Evolutionary conservation across 1,140 invertebrate species (phyloP).

Genomic region (Gonioctena quinquepunctata): DNA sequence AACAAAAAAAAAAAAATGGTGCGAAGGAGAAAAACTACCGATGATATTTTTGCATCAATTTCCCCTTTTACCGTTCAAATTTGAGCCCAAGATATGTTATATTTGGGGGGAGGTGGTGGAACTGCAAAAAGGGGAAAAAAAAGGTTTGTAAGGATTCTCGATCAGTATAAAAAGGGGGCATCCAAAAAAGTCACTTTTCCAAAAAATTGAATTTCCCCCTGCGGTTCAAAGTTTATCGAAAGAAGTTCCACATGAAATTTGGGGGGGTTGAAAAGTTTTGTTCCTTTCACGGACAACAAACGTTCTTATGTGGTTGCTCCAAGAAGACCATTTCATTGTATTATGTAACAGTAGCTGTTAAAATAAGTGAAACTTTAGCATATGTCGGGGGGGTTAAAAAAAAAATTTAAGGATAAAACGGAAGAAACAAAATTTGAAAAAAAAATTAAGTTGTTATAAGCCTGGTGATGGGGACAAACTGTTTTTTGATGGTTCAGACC

Average conservation of each 20-base stretch:
- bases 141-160: slow-evolving; percentile 78
- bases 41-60: slow-evolving; percentile 78
- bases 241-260: slow-evolving; percentile 89
- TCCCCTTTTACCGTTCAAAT: slow-evolving; percentile 89
- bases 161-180: slow-evolving; percentile 2
- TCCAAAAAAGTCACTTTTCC: slow-evolving; percentile 36
- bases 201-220: slow-evolving; percentile 90
- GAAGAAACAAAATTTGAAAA: slow-evolving; percentile 60
- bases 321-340: slow-evolving; percentile 81
- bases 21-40: slow-evolving; percentile 57
- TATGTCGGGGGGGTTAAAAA: no score
- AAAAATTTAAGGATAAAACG: slow-evolving; percentile 37
- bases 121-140: slow-evolving; percentile 96
- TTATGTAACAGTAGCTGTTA: slow-evolving; percentile 54
- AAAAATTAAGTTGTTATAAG: slow-evolving; percentile 74
- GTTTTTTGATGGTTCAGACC: slow-evolving; percentile 77
- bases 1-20: no score
- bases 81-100: slow-evolving; percentile 90
- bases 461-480: slow-evolving; percentile 77
- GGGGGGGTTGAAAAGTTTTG: slow-evolving; percentile 91
- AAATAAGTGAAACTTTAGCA: slow-evolving; percentile 47
- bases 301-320: slow-evolving; percentile 77
- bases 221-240: slow-evolving; percentile 79
- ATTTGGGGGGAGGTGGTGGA: slow-evolving; percentile 93
- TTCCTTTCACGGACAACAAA: slow-evolving; percentile 69